Evolutionary conservation across 2,888 invertebrate species (phyloP).

Genomic region (Agrotis ipsilon): DNA sequence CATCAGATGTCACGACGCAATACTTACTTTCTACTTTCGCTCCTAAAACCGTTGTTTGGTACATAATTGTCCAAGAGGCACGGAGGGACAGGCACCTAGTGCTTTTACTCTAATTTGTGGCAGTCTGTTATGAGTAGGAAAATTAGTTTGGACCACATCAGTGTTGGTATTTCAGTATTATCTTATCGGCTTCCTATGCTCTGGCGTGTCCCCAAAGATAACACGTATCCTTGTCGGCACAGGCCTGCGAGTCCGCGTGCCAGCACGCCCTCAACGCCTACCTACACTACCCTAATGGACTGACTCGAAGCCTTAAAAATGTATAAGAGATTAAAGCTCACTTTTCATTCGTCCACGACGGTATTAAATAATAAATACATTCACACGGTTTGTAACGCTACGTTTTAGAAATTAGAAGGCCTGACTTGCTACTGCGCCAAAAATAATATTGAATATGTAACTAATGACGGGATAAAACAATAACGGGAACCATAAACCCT

Average conservation of each 20-base stretch:
- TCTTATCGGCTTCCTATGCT: slow-evolving; percentile 76
- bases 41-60: slow-evolving; percentile 73
- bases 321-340: slow-evolving; percentile 78
- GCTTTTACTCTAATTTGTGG: slow-evolving; percentile 76
- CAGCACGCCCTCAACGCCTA: slow-evolving; percentile 43
- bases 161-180: slow-evolving; percentile 57
- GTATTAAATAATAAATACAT: slow-evolving; percentile 69
- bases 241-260: slow-evolving; percentile 29
- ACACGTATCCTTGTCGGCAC: slow-evolving; percentile 54
- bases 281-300: slow-evolving; percentile 73
- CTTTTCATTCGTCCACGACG: slow-evolving; percentile 67
- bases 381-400: slow-evolving; percentile 64
- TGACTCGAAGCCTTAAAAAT: slow-evolving; percentile 78
- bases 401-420: slow-evolving; percentile 77
- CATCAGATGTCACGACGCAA: slow-evolving; percentile 70
- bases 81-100: slow-evolving; percentile 72
- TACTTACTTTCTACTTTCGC: slow-evolving; percentile 83
- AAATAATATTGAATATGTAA: slow-evolving; percentile 79
- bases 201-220: slow-evolving; percentile 69
- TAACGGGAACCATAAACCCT: slow-evolving; percentile 81
- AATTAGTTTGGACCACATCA: slow-evolving; percentile 60
- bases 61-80: slow-evolving; percentile 68
- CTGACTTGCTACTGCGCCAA: slow-evolving; percentile 76
- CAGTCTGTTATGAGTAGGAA: slow-evolving; percentile 69
- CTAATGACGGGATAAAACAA: slow-evolving; percentile 80